Conservation (phyloP, 2,113 vertebrate genomes). For the Oxygymnocypris stewartii region DNA sequence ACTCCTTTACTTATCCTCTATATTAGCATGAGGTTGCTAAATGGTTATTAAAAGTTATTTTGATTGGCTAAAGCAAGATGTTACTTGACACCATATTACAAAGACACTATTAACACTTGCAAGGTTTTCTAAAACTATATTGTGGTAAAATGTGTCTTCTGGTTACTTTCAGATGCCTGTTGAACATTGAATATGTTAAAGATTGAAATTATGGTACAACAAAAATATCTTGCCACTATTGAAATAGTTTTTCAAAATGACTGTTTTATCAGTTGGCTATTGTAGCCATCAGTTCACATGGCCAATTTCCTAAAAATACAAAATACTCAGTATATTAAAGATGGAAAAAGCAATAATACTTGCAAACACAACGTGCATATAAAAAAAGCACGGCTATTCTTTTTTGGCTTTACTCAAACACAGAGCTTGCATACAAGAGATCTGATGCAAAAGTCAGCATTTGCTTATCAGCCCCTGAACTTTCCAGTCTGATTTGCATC, state of each 20-base stretch:
- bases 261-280: not conserved
- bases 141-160: too few relatives aligned
- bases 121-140: not conserved
- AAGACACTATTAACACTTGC: not conserved
- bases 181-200: not conserved
- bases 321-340: not conserved
- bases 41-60: not conserved
- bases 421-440: constrained; percentile 22
- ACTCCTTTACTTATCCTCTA: not conserved
- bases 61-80: not conserved
- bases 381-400: not conserved
- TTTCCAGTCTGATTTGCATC: constrained; percentile 75
- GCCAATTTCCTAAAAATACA: constrained; percentile 2
- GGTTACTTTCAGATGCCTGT: not conserved
- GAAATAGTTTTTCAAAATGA: not conserved
- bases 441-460: constrained; percentile 59
- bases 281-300: not conserved
- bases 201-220: not conserved
- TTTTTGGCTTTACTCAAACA: constrained; percentile 12
- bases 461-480: constrained; percentile 68
- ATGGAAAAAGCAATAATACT: not conserved
- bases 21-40: not conserved
- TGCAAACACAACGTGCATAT: not conserved
- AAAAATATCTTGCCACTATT: not conserved
- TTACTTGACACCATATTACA: not conserved